Evolutionary conservation across 2,797 vertebrate species (phyloP), one percentile per base, ranked within the genome.

Genomic region (Pipistrellus kuhlii): DNA sequence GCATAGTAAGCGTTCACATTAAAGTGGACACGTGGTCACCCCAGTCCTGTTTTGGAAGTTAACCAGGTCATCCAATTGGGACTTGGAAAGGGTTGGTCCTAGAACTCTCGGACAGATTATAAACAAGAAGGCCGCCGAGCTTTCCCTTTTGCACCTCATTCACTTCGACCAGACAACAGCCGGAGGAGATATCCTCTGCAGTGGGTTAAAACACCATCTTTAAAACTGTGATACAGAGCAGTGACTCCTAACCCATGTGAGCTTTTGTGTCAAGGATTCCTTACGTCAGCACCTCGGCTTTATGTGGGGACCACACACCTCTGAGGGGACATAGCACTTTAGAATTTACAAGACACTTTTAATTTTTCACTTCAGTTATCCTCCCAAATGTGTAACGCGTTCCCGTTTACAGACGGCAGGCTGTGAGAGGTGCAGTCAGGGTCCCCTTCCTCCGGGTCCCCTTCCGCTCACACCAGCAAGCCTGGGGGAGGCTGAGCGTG

Each of bases 141-240:
- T 46, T 69, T 73, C 80, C 35, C 38, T 3, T 69, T 55, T 30
- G 1, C 53, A 83, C 23, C 71, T 73, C 44, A 32, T 53, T 78
- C 30, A 15, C 17, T 66, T 2, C 10, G 1, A 2, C 75, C 46
- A 82, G 41, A 11, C 48, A 30, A 71, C 10, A 38, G 90, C 55
- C 8, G 5, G 71, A 81, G 48, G 30, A 68, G 86, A 69, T 35
- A 18, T 82, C 69, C 77, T 82, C 1, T 25, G 64, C 4, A 59
- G 35, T 51, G 13, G 86, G 83, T 94, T 88, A 69, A 91, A 91
- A 91, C 69, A 10, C 32, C 20, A 2, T 71, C 62, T 91, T 32
- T 83, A 72, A 57, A 41, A 30, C 11, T 25, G 44, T 27, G 55
- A 44, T 88, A 30, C 15, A 53, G 6, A 72, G 38, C 35, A 44